These are phyloP conservation scores for Boloria selene DNA, from an alignment of 2,888 invertebrate species.

Conservation along the genomic window DNA sequence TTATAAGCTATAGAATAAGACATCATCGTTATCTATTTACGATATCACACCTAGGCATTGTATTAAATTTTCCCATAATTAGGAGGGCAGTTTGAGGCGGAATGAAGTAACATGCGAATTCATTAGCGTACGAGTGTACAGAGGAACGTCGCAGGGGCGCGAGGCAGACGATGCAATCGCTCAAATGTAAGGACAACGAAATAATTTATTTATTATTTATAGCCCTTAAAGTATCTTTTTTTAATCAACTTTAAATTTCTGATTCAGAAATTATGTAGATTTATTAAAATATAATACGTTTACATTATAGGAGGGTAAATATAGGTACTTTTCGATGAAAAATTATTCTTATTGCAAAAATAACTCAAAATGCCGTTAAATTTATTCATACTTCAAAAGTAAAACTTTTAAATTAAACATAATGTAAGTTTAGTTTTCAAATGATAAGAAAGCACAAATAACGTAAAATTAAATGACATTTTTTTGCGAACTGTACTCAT, in stretches of 20 bases:
- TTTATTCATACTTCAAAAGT: too few relatives aligned
- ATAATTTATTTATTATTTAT: conserved; percentile 16
- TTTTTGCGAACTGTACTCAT: conserved; percentile 52
- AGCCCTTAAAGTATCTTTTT: neutral
- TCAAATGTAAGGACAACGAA: conserved; percentile 39
- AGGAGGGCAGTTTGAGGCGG: conserved; percentile 46
- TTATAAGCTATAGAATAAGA: conserved; percentile 37
- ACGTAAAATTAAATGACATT: neutral
- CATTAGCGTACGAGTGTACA: conserved; percentile 55
- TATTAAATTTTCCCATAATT: conserved; percentile 54
- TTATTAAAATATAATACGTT: too few relatives aligned
- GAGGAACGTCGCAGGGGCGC: conserved; percentile 49
- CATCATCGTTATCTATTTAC: conserved; percentile 41
- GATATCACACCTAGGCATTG: conserved; percentile 40
- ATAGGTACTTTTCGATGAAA: too few relatives aligned
- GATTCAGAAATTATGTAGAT: too few relatives aligned
- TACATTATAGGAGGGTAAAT: too few relatives aligned
- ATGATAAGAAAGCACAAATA: too few relatives aligned
- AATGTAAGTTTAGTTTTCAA: too few relatives aligned
- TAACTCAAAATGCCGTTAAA: too few relatives aligned
- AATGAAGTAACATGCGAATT: conserved; percentile 57
- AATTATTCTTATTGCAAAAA: too few relatives aligned
- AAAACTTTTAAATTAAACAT: too few relatives aligned
- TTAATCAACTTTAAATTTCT: neutral
- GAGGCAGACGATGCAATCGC: conserved; percentile 46